These are phyloP conservation scores for Papilio protenor DNA, from an alignment of 2,888 invertebrate genomes.

Conservation along the genomic window DNA sequence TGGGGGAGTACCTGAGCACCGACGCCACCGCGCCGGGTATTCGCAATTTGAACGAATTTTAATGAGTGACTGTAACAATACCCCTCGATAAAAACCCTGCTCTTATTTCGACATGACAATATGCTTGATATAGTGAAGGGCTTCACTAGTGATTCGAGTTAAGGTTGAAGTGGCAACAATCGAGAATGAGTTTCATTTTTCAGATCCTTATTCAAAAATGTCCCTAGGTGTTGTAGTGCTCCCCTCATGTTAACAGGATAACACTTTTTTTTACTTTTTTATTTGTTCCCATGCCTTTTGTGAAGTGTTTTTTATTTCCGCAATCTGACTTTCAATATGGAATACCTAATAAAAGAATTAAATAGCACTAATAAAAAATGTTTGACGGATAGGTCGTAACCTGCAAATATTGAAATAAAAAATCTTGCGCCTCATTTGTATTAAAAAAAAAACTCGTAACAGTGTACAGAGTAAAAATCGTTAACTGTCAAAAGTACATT, in stretches of 20 bases:
- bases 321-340: not conserved
- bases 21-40: slow-evolving; percentile 44
- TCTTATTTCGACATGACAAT: slow-evolving; percentile 12
- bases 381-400: slow-evolving; percentile 6
- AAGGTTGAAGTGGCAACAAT: not conserved
- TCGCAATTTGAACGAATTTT: slow-evolving; percentile 36
- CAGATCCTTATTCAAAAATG: not conserved
- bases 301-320: not conserved
- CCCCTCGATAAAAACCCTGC: slow-evolving; percentile 10
- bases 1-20: slow-evolving; percentile 61
- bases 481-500: slow-evolving; percentile 33
- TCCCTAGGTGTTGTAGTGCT: not conserved
- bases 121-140: not conserved
- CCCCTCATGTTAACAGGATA: not conserved
- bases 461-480: slow-evolving; percentile 32
- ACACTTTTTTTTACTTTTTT: not conserved
- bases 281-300: not conserved
- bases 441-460: slow-evolving; percentile 5
- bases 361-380: not conserved
- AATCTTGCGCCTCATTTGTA: slow-evolving; percentile 6
- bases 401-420: not conserved
- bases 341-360: not conserved
- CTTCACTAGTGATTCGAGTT: slow-evolving; percentile 5
- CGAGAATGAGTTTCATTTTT: slow-evolving; percentile 5
- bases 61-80: slow-evolving; percentile 35